Base-by-base conservation (phyloP, 92 coral and sea anemone species). In the Palythoa grandiflora region DNA sequence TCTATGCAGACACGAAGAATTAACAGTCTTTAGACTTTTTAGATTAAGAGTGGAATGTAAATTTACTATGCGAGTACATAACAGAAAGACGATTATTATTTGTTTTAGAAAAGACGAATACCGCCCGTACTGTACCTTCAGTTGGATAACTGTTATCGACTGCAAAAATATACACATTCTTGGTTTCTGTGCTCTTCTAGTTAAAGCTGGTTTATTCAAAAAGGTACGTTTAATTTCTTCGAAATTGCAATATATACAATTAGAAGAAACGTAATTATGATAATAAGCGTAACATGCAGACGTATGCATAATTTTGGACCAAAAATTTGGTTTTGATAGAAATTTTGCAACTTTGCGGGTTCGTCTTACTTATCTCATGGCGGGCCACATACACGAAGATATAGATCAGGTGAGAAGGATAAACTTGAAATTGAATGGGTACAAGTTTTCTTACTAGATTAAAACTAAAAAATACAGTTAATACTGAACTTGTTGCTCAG, bases 351-450 rank as follows among this genome's bases (percentile, higher is more conserved):
- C 7, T 14, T 87, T 19, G 7, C 38, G 88, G 90, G 89, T 92
- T 19, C 91, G 84, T 13, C 87, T 92, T 37, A 88, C 92, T 8
- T 92, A 84, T 85, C 85, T 92, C 1, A 88, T 92, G 88, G 92
- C 88, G 5, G 91, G 94, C 37, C 94, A 92, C 63, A 92, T 92
- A 1, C 94, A 88, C 54, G 90, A 88, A 20, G 91, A 92, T 65
- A 86, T 88, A 2, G 94, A 92, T 57, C 94, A 89, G 84, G 93
- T 90, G 61, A 73, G 28, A 16, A 61, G 35, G 35, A 17, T 61
- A 61, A 61, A 59, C 55, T 51, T 51, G 55, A 61, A 16, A 15
- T 61, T 61, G 35, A 61, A 61, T 3, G 8, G 35, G 1, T 61
- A 9, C 68, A 2, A 2, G 1, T 61, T 5, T 61, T 61, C 19